These are phyloP conservation scores for Drosophila nasuta DNA, from an alignment of 1,140 invertebrate species.

Conservation along the genomic window DNA sequence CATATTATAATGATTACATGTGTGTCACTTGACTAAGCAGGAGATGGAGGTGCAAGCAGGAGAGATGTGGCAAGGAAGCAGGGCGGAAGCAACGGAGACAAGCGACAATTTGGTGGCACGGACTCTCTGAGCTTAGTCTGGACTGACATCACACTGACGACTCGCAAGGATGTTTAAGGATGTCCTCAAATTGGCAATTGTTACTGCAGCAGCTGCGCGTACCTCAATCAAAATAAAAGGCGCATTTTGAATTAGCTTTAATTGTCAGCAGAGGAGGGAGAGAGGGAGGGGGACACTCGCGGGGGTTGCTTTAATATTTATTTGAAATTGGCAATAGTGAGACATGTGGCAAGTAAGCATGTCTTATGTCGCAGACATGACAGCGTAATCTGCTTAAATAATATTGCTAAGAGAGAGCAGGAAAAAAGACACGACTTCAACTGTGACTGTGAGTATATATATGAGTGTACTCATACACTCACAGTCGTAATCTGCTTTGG, in stretches of 20 bases:
- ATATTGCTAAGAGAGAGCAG: slow-evolving; percentile 21
- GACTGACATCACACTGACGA: slow-evolving; percentile 36
- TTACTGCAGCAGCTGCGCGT: slow-evolving; percentile 3
- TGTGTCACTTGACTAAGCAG: slow-evolving; percentile 55
- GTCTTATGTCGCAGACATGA: slow-evolving; percentile 16
- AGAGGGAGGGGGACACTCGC: not conserved
- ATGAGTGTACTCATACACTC: not conserved
- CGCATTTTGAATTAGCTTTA: not conserved
- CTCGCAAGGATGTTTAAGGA: slow-evolving; percentile 13
- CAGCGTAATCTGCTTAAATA: slow-evolving; percentile 46
- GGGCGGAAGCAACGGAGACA: slow-evolving; percentile 20
- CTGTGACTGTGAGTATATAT: not conserved
- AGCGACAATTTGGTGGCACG: slow-evolving; percentile 41
- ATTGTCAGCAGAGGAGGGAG: not conserved
- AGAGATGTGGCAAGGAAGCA: not conserved
- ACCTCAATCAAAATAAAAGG: not conserved
- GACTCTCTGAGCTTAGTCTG: slow-evolving; percentile 14
- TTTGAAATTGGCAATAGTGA: not conserved
- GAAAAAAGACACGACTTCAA: not conserved
- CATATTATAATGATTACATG: slow-evolving; percentile 62
- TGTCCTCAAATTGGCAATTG: slow-evolving; percentile 26
- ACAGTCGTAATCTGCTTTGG: slow-evolving; percentile 14
- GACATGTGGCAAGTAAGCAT: slow-evolving; percentile 8
- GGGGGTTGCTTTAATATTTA: slow-evolving; percentile 2
- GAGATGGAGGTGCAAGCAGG: not conserved